These are phyloP conservation scores for Garra rufa DNA, from an alignment of 2,113 vertebrate genomes.

Conservation along the genomic window DNA sequence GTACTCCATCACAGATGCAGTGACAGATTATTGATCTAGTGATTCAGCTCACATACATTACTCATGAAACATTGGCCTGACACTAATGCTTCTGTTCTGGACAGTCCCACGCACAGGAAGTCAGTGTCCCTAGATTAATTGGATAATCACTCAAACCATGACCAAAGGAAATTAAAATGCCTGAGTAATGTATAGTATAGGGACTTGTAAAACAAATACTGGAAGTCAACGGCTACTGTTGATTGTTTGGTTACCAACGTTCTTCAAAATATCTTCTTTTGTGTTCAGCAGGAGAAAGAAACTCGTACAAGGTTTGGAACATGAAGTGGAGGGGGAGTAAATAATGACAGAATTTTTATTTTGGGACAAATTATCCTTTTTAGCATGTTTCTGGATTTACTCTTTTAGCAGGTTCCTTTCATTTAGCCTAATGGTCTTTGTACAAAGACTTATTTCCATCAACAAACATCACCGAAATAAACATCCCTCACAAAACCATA, in stretches of 20 bases:
- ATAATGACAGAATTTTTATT: neutral
- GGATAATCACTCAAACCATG: neutral
- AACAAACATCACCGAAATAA: constrained; percentile 64
- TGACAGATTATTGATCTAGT: constrained; percentile 27
- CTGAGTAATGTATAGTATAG: too few relatives aligned
- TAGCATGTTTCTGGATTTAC: neutral
- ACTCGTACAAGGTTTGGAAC: too few relatives aligned
- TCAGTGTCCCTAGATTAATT: neutral
- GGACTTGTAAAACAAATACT: neutral
- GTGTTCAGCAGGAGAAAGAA: neutral
- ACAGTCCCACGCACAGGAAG: neutral
- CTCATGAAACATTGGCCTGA: neutral
- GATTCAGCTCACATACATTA: neutral
- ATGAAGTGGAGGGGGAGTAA: neutral
- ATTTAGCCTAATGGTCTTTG: neutral
- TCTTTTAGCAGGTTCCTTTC: neutral
- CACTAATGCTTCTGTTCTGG: constrained; percentile 8
- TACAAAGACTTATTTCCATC: constrained; percentile 10
- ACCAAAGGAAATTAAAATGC: neutral
- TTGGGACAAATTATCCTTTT: neutral
- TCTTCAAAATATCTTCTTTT: neutral
- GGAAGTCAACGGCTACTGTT: neutral
- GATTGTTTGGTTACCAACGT: neutral
- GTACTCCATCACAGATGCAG: constrained; percentile 12
- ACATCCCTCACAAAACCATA: constrained; percentile 65